Conservation (phyloP, 1,140 invertebrate species). For the Rhizoglyphus robini region DNA sequence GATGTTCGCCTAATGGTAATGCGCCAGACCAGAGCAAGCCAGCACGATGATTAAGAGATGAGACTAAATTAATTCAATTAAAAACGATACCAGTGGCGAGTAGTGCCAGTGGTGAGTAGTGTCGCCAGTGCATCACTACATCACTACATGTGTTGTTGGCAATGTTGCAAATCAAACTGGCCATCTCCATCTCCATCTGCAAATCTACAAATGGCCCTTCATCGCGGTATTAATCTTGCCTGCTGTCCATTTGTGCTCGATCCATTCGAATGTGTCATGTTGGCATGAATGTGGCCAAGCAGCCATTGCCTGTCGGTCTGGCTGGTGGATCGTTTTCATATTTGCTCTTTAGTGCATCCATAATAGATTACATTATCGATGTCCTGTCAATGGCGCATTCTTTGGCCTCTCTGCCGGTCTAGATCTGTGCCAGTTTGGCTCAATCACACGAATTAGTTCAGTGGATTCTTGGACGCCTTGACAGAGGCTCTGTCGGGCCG, state of each 20-base stretch:
- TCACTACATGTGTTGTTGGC: too few species aligned
- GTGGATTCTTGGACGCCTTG: neutral
- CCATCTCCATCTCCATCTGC: too few species aligned
- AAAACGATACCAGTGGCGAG: too few species aligned
- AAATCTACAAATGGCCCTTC: neutral
- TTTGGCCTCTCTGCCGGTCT: neutral
- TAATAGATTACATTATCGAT: neutral
- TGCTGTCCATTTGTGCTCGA: neutral
- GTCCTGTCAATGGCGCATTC: neutral
- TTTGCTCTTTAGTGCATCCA: neutral
- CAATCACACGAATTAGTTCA: neutral
- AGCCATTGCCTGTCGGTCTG: neutral
- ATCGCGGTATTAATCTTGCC: neutral
- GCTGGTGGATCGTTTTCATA: neutral
- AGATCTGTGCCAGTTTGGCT: neutral
- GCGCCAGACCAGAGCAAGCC: neutral
- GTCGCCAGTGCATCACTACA: too few species aligned
- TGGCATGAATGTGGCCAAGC: too few species aligned
- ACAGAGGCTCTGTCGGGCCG: neutral
- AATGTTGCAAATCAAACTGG: neutral
- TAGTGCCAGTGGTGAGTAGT: too few species aligned
- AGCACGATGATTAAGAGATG: neutral
- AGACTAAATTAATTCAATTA: neutral
- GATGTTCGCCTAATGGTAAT: neutral
- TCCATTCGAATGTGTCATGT: neutral